Base-by-base conservation (phyloP, 2,888 invertebrate species). In the Gymnoscelis rufifasciata region DNA sequence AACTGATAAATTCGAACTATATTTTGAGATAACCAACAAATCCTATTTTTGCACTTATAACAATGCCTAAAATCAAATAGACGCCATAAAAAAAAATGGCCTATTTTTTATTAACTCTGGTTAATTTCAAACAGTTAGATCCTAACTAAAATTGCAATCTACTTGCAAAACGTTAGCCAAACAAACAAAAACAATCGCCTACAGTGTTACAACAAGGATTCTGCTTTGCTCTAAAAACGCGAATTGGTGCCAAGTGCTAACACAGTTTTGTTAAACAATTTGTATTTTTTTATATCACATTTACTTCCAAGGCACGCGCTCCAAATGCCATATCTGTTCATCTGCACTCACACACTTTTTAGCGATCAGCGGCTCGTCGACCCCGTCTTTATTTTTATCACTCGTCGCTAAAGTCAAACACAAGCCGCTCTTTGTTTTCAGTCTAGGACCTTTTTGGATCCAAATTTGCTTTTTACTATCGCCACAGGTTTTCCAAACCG, bases 401-500 rank as follows among this genome's bases (percentile, higher is more conserved):
- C 52, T 69, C 8, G 63, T 51, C 2, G 78, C 47, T 50, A 79
- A 58, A 2, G 83, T 81, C 35, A 88, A 60, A 58, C 88, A 88
- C 33, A 71, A 52, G 0, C 78, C 83, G 3, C 62, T 64, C 7
- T 65, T 62, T 1, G 78, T 77, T 61, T 78, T 83, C 53, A 88
- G 59, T 52, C 83, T 68, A 0, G 84, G 77, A 0, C 86, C 86
- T 39, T 78, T 73, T 51, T 88, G 93, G 39, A 79, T 76, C 95
- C 95, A 95, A 51, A 90, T 89, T 70, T 95, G 95, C 60, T 93
- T 89, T 0, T 79, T 78, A 28, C 87, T 88, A 27, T 92, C 92
- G 33, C 65, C 92, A 64, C 95, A 95, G 12, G 92, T 91, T 78
- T 93, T 91, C 71, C 95, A 92, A 47, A 93, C 88, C 0, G 93